Base-by-base conservation (phyloP, 1,140 invertebrate genomes). In the Chelonus insularis region DNA sequence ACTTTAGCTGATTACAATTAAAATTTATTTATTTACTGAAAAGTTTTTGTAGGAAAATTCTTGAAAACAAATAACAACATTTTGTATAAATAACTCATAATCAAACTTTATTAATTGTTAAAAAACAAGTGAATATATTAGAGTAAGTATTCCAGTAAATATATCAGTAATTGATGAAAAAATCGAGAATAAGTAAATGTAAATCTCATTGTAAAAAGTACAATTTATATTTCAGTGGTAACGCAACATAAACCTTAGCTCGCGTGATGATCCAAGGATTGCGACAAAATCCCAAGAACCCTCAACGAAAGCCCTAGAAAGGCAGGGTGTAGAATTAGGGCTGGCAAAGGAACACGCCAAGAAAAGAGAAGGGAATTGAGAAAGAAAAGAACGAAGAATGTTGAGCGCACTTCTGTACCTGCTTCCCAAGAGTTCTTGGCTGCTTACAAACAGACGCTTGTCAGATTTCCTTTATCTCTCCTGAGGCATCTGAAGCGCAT, bases 401-500 rank as follows among this genome's bases (percentile, higher is more conserved):
- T 45, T 45, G 43, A 45, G 16, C 47, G 47, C 20, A 25, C 23
- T 14, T 52, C 29, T 74, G 73, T 76, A 78, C 75, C 74, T 73
- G 72, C 72, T 68, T 34, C 66, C 36, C 67, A 67, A 63, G 66
- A 63, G 56, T 63, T 60, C 52, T 65, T 54, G 62, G 65, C 70
- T 76, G 73, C 74, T 75, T 77, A 73, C 77, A 75, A 78, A 78
- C 76, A 75, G 71, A 58, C 75, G 74, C 68, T 79, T 77, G 78
- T 79, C 76, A 78, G 79, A 78, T 80, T 79, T 79, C 73, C 71
- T 79, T 78, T 81, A 81, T 80, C 78, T 81, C 71, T 70, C 59
- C 59, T 62, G 65, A 64, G 68, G 72, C 72, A 81, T 80, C 77
- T 75, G 76, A 71, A 60, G 18, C 51, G 57, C 55, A 60, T 50